Evolutionary conservation across 2,797 vertebrate genomes (phyloP).

Genomic region (Sebastes glaucus): DNA sequence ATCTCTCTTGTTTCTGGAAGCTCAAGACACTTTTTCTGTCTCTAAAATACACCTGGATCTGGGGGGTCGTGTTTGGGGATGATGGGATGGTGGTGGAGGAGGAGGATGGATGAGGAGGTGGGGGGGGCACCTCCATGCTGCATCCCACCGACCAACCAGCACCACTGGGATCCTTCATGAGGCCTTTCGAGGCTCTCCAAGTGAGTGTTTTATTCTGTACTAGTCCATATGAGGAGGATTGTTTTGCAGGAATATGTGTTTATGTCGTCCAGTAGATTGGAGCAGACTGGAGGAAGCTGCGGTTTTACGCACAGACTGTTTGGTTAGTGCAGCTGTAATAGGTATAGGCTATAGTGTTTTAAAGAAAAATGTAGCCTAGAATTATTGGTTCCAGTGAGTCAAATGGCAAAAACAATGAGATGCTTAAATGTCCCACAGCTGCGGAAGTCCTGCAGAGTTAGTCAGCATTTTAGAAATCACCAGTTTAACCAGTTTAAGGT

Average conservation of each 20-base stretch:
- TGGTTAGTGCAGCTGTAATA: slow-evolving; percentile 8
- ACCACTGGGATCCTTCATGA: slow-evolving; percentile 42
- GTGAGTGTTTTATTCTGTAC: slow-evolving; percentile 66
- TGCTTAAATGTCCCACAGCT: neutral
- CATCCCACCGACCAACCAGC: slow-evolving; percentile 39
- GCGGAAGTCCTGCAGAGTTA: neutral
- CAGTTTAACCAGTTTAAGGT: neutral
- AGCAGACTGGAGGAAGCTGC: slow-evolving; percentile 44
- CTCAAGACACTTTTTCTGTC: slow-evolving; percentile 29
- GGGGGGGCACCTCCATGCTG: slow-evolving; percentile 44
- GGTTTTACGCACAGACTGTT: slow-evolving; percentile 47
- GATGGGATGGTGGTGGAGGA: neutral
- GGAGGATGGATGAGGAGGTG: neutral
- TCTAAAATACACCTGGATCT: slow-evolving; percentile 59
- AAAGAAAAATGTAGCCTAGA: neutral
- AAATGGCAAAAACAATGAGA: neutral
- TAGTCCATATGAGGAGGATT: neutral
- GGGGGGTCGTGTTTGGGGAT: slow-evolving; percentile 20
- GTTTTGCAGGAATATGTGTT: neutral
- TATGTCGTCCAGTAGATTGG: neutral
- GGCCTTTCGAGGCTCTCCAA: slow-evolving; percentile 68
- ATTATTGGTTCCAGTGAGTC: neutral
- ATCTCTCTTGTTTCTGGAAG: slow-evolving; percentile 41
- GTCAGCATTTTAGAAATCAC: neutral
- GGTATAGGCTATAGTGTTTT: neutral